Evolutionary conservation across 1,140 invertebrate species (phyloP), one percentile per base, ranked within the genome.

Genomic region (Nebria ingens): DNA sequence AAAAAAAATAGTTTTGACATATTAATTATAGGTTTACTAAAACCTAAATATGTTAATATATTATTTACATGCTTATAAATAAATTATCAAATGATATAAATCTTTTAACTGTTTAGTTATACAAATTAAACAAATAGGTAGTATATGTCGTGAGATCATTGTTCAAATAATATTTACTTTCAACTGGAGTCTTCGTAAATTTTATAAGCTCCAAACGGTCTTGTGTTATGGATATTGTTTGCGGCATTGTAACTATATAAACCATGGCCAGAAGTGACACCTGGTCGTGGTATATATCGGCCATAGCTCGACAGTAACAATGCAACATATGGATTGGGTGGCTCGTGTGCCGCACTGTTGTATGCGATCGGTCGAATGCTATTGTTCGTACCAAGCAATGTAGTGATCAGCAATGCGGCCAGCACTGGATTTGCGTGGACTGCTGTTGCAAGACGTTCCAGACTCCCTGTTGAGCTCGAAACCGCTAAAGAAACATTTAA

Each of bases 141-240:
- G n/a, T n/a, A n/a, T n/a, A n/a, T n/a, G n/a, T n/a, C n/a, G n/a
- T 29, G 25, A 29, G 25, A 29, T 29, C 25, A 29, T 29, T n/a
- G n/a, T n/a, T n/a, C n/a, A n/a, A n/a, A n/a, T n/a, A n/a, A 34
- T 34, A 34, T 34, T 34, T 34, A 34, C 6, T n/a, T 45, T 53
- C n/a, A 34, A 38, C 60, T 57, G 50, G 51, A 29, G 51, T 71
- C 68, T 59, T 69, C 68, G 55, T 68, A 67, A 52, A 71, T 67
- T 61, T 81, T 81, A 59, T 82, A 82, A 17, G 73, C 70, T 54
- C 79, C 79, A 61, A 80, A 80, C 0, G 79, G 79, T 62, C 72
- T 73, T 62, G 79, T 80, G 57, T 82, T 82, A 60, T 81, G 79
- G 54, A 80, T 78, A 66, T 81, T 81, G 61, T 82, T 81, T 19